Conservation (phyloP, 1,140 invertebrate genomes). For the Macrotrachela quadricornifera region DNA sequence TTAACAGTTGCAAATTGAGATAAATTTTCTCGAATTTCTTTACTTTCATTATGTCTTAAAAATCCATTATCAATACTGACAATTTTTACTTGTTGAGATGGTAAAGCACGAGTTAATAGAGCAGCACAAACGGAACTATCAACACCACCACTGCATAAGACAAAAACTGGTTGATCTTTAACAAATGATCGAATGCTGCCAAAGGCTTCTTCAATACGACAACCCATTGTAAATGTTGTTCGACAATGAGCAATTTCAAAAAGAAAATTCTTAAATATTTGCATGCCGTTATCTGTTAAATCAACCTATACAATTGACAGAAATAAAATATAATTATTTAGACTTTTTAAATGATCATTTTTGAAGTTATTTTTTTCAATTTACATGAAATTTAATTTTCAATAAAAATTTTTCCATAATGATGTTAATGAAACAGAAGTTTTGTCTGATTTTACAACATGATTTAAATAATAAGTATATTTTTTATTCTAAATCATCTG, state of each 20-base stretch:
- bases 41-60: conserved; percentile 84
- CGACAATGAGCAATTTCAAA: conserved; percentile 65
- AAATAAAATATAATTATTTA: too few species aligned
- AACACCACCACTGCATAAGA: conserved; percentile 75
- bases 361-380: too few species aligned
- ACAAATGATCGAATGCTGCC: not conserved
- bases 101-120: conserved; percentile 63
- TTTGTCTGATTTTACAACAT: too few species aligned
- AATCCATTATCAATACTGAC: conserved; percentile 97
- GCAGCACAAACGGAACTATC: conserved; percentile 95
- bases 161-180: not conserved
- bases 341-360: too few species aligned
- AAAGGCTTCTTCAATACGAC: conserved; percentile 36
- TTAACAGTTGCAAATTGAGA: not conserved
- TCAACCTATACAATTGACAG: conserved; percentile 31
- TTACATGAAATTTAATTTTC: too few species aligned
- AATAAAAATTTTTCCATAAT: too few species aligned
- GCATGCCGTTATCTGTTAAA: conserved; percentile 66
- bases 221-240: conserved; percentile 62
- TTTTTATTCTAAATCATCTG: too few species aligned
- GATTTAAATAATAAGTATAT: too few species aligned
- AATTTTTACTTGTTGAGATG: conserved; percentile 71
- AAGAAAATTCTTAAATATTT: conserved; percentile 81
- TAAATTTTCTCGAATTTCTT: conserved; percentile 53
- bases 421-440: too few species aligned